Conservation (phyloP, 2,797 vertebrate species). For the Eulemur rubriventer region DNA sequence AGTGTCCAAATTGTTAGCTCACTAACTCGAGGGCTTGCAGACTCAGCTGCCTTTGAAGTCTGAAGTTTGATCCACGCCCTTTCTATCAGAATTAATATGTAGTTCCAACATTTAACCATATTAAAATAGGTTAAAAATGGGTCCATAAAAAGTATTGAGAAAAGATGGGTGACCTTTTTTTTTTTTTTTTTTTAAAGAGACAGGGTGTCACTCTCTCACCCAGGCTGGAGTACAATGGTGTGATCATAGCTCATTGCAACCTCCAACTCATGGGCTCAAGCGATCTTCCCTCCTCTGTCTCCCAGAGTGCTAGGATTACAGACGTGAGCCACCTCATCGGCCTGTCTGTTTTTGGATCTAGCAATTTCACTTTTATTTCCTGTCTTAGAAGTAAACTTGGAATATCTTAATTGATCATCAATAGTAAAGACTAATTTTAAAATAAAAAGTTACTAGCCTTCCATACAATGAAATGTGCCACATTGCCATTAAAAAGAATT, state of each 20-base stretch:
- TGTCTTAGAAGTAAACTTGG: neutral
- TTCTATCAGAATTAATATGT: neutral
- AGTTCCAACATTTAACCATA: neutral
- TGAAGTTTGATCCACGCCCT: neutral
- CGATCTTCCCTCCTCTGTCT: no score
- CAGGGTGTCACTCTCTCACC: no score
- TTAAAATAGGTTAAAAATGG: neutral
- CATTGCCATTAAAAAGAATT: neutral
- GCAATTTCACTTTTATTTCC: neutral
- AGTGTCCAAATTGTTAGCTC: neutral
- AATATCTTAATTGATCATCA: neutral
- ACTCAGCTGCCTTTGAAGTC: neutral
- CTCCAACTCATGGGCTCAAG: no score
- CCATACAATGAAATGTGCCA: neutral
- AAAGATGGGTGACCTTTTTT: neutral
- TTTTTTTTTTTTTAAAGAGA: no score
- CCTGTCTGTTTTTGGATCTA: neutral
- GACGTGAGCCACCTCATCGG: fast-evolving
- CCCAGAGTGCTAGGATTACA: no score
- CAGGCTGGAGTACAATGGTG: no score
- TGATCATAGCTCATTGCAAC: no score
- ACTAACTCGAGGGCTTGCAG: no score
- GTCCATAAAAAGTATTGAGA: neutral
- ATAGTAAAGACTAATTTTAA: neutral
- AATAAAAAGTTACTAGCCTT: neutral